A percentile compares a stretch with the other conserved stretches of the same genome.
These are phyloP conservation scores for Clangula hyemalis DNA, from an alignment of 2,797 vertebrate genomes.

Conservation along the genomic window DNA sequence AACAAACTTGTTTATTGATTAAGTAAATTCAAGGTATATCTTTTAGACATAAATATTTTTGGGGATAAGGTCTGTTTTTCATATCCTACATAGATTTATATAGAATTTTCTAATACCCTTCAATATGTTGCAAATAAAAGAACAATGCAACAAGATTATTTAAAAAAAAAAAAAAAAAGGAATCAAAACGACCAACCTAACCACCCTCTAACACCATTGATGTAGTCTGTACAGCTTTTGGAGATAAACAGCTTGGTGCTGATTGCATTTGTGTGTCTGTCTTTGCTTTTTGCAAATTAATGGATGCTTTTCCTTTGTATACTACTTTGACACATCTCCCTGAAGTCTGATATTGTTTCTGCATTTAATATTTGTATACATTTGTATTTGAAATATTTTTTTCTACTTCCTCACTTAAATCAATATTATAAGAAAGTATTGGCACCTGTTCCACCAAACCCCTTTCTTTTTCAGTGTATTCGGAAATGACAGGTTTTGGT, in stretches of 20 bases:
- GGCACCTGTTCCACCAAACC: background rate
- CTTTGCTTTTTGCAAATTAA: background rate
- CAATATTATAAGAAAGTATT: background rate
- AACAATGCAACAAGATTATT: background rate
- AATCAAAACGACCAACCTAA: background rate
- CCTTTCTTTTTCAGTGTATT: background rate
- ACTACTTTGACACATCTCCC: background rate
- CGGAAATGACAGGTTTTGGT: background rate
- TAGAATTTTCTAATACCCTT: background rate
- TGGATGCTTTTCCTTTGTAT: background rate
- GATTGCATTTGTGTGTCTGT: background rate
- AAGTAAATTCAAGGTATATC: background rate
- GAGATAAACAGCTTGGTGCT: background rate
- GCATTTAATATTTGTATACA: background rate
- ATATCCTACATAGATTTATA: background rate
- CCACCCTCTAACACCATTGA: background rate
- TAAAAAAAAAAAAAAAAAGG: background rate
- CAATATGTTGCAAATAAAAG: background rate
- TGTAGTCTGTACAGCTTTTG: background rate
- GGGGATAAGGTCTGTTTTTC: background rate
- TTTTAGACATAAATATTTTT: background rate
- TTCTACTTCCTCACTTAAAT: background rate
- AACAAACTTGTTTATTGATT: background rate
- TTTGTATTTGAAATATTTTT: background rate
- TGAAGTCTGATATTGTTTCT: background rate